phyloP scores from a whole-genome alignment of 1,140 invertebrate genomes.

The Bombus huntii region DNA sequence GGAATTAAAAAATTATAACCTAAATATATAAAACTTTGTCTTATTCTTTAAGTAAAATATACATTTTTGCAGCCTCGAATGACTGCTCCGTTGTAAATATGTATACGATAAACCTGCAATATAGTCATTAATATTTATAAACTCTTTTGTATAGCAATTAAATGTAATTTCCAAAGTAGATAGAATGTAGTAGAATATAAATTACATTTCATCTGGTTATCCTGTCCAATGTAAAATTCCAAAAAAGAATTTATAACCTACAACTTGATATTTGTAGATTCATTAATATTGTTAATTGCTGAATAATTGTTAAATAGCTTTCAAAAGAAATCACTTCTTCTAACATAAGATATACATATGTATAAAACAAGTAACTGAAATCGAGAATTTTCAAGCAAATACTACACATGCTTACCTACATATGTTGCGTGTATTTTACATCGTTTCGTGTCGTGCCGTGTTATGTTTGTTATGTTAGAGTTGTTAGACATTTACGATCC shows the following conservation, averaged over 20 bases:
- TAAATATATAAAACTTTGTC: background rate
- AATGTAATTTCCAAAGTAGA: background rate
- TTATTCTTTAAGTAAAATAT: background rate
- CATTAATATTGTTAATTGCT: background rate
- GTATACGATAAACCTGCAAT: background rate
- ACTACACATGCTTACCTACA: background rate
- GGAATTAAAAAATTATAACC: background rate
- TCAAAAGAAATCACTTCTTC: slow-evolving; percentile 1
- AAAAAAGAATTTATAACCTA: background rate
- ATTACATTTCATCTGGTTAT: too few relatives aligned
- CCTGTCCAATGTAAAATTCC: background rate
- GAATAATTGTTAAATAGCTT: background rate
- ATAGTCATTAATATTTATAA: background rate
- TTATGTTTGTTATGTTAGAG: background rate
- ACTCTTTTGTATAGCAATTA: background rate
- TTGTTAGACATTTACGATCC: background rate
- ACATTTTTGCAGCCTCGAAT: background rate
- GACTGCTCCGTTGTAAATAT: too few relatives aligned
- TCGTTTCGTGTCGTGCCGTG: too few relatives aligned
- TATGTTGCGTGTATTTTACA: background rate
- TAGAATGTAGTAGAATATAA: background rate
- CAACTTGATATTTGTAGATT: background rate
- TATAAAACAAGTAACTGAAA: background rate
- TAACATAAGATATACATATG: background rate
- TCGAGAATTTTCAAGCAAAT: background rate